Conservation (phyloP, 2,888 invertebrate genomes). For the Drosophila meridionalis region DNA sequence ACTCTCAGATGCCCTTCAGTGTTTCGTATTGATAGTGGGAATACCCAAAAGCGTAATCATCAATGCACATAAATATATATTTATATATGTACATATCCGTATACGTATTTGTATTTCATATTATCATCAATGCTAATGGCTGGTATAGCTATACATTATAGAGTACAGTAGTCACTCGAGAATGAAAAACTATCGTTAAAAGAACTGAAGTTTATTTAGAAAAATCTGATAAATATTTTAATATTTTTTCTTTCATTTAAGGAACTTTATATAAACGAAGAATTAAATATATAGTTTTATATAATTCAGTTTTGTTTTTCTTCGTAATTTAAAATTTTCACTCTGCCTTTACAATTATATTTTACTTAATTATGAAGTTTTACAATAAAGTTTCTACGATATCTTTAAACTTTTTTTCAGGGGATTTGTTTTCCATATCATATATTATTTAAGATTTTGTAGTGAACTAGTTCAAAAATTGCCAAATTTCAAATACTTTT, state of each 20-base stretch:
- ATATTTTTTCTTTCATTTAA: background rate
- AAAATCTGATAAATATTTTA: background rate
- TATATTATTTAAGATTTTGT: too few species aligned
- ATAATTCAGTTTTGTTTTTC: too few species aligned
- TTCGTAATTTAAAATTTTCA: too few species aligned
- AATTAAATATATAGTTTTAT: background rate
- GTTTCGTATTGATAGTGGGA: background rate
- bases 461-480: too few species aligned
- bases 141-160: too few species aligned
- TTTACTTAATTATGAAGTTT: too few species aligned
- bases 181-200: background rate
- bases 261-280: background rate
- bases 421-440: too few species aligned
- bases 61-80: background rate
- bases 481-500: too few species aligned
- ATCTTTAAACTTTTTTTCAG: too few species aligned
- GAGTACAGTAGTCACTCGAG: background rate
- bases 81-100: background rate
- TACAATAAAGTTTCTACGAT: too few species aligned
- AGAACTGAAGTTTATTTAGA: background rate
- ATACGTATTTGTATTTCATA: background rate
- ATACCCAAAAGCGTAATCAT: constrained; percentile 10
- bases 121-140: background rate
- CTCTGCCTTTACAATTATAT: too few species aligned
- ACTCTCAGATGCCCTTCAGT: constrained; percentile 13